These are phyloP conservation scores for Sebastes iracundus DNA, from an alignment of 2,797 vertebrate genomes.

Conservation along the genomic window DNA sequence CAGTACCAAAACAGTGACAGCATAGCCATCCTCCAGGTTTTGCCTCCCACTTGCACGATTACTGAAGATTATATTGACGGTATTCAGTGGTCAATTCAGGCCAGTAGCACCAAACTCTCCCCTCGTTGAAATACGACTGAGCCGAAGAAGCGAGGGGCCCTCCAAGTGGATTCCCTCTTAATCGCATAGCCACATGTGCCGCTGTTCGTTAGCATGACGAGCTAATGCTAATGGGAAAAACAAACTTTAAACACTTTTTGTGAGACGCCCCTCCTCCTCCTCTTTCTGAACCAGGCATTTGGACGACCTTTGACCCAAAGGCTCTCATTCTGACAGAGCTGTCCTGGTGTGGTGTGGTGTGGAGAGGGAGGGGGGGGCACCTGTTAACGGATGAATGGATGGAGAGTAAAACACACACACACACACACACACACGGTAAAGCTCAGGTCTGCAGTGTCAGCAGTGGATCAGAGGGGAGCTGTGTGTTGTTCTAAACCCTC, in stretches of 20 bases:
- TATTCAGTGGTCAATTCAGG: neutral
- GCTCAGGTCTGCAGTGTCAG: constrained; percentile 56
- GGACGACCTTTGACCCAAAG: constrained; percentile 64
- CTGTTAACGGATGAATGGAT: constrained; percentile 34
- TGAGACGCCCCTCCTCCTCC: constrained; percentile 1
- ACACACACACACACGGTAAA: constrained; percentile 30
- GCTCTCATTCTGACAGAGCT: constrained; percentile 4
- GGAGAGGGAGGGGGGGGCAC: constrained; percentile 20
- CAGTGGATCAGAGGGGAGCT: constrained; percentile 43
- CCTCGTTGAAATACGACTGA: constrained; percentile 4
- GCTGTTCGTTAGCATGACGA: constrained; percentile 55
- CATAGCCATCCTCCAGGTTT: neutral
- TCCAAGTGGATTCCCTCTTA: neutral
- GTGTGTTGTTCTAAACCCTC: constrained; percentile 46
- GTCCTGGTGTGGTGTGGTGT: neutral
- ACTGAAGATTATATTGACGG: neutral
- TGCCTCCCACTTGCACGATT: neutral
- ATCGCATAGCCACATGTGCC: constrained; percentile 64
- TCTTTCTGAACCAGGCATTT: constrained; percentile 9
- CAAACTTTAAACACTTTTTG: constrained; percentile 46
- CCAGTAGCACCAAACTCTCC: neutral
- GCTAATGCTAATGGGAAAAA: constrained; percentile 71
- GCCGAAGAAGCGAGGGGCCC: neutral
- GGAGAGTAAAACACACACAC: constrained; percentile 1
- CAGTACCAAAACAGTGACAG: neutral